Evolutionary conservation across 35 echinoderm and acorn worm genomes (phyloP), one percentile per base, ranked within the genome.

Genomic region (Heliocidaris tuberculata): DNA sequence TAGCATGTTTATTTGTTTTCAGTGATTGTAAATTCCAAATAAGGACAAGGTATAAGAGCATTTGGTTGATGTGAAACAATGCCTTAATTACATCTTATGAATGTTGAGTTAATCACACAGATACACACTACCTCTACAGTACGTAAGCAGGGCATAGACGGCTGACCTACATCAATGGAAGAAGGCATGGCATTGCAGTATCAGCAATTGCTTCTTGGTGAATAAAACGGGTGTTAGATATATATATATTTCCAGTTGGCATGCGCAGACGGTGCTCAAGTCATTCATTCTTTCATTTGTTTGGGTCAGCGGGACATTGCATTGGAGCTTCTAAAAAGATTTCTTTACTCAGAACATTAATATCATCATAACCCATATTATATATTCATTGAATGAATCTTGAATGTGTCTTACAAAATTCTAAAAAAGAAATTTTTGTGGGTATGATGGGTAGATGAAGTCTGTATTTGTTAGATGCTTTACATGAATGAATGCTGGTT

Each of bases 161-260:
- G 15, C 65, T n/a, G 65, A 78, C 65, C 65, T 24, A 78, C 19
- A 5, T n/a, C 65, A 78, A 78, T n/a, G 65, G 65, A n/a, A n/a
- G 65, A 19, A 78, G 15, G 65, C 17, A 78, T n/a, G 21, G 17
- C 65, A 21, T 78, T 78, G 65, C 65, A 78, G 21, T 24, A n/a
- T 21, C 65, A 78, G 65, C 21, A n/a, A 5, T 19, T 93, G 91
- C 91, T 93, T 6, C 31, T 5, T 30, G 91, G 48, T 52, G 50
- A 93, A 49, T 52, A 93, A 93, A 52, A 93, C 91, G 91, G 91
- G 91, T 93, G 91, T 93, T 93, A 93, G 91, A 93, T 93, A 93
- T 93, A 93, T 93, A 93, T 93, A 49, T 52, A 78, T 93, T 30
- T 48, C 91, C n/a, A 30, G 17, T 47, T 59, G 47, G 91, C 50